Base-by-base conservation (phyloP, 2,113 vertebrate species). In the human region DNA sequence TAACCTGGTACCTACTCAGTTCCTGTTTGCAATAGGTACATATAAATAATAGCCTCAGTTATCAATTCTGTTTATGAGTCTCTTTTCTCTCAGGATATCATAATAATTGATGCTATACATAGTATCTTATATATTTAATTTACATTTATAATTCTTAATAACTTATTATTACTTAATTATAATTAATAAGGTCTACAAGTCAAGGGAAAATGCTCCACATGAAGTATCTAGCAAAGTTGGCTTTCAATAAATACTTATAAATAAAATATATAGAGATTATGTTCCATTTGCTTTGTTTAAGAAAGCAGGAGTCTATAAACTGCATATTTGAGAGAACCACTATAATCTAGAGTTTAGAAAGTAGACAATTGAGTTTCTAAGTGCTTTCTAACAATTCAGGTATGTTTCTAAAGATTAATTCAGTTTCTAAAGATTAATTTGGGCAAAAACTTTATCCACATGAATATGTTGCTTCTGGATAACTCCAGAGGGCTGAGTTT, bases 231-330 rank as follows among this genome's bases (percentile, higher is more conserved):
- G n/a, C 40, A 96, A 57, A 78, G 8, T 8, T 93, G 43, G 30
- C 48, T 89, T 96, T 68, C 38, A 45, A 79, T 45, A 96, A 92
- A 75, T n/a, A 89, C 68, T 93, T 81, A 52, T 48, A 18, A 85
- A 84, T 93, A 82, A 97, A 78, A 94, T n/a, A 1, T 40, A 10
- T 12, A 93, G 18, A 79, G 40, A 81, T 17, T 90, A 23, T 17
- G 0, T 59, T 72, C 55, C 40, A 45, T 40, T 43, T 10, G 10
- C n/a, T 78, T 7, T 64, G 50, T 88, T 90, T 90, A 64, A 72
- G 38, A 72, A 81, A 94, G 27, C 4, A 91, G 43, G 43, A 88
- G 16, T 72, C 25, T 38, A 20, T 76, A 73, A 90, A 84, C 14
- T 22, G 2, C 1, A 13, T 16, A 55, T 81, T 40, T 3, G 22